Base-by-base conservation (phyloP, 1,140 invertebrate species). In the Tetragnatha versicolor region DNA sequence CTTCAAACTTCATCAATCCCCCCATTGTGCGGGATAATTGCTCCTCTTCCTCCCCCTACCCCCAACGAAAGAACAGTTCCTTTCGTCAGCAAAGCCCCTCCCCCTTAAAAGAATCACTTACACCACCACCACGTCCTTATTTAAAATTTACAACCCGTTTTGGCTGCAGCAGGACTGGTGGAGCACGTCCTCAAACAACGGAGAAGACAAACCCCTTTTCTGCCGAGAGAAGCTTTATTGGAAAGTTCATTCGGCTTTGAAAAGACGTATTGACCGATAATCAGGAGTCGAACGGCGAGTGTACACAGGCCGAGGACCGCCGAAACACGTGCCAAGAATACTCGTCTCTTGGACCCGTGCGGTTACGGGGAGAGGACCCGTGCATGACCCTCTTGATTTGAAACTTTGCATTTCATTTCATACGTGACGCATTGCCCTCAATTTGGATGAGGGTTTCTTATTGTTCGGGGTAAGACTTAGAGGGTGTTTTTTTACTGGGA, bases 251-350 rank as follows among this genome's bases (percentile, higher is more conserved):
- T 63, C 60, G 31, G 35, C 60, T 63, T 39, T 63, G 60, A 63
- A 63, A 63, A 63, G 60, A n/a, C 60, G 35, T 63, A 63, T 63
- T 63, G 60, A 63, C 60, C 60, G 60, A 63, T 63, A 63, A 63
- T 63, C 60, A 63, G 60, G 33, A 63, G 60, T 63, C 60, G n/a
- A 35, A 6, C 35, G 60, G 20, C 33, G 10, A 63, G 60, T 63
- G 35, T 63, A 20, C 60, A 63, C 60, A 63, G 60, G 39, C 22
- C 60, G 17, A 35, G 33, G 27, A 20, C 60, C 60, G 39, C 14
- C 14, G 9, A 22, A 37, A 63, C 60, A 63, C 60, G 60, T 63
- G 49, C 49, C 49, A 51, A 51, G 49, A 51, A 51, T 51, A 51
- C 49, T 20, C 49, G 49, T 51, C 60, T 63, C 60, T 37, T 35